Evolutionary conservation across 1,140 invertebrate genomes (phyloP), one percentile per base, ranked within the genome.

Genomic region (Calephelis nemesis): DNA sequence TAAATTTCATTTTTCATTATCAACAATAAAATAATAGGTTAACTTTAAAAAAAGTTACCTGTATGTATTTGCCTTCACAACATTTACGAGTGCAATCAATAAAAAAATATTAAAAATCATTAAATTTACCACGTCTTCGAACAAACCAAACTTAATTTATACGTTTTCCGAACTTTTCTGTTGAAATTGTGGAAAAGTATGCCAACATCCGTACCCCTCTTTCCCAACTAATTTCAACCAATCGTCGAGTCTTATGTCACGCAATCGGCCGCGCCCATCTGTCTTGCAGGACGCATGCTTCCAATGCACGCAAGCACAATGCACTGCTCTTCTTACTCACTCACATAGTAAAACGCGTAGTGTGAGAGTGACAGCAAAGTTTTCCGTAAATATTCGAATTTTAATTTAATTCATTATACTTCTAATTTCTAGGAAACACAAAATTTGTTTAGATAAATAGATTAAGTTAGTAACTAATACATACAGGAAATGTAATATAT

Each of bases 211-310:
- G 77, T 76, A 87, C 76, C 85, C 85, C 82, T 81, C 83, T 84
- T 80, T 73, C 71, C 68, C 66, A 75, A 78, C 68, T 78, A 70
- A 66, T 65, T 62, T 67, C 65, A 62, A 68, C 88, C 88, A 90
- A 90, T 90, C 74, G 74, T 62, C 63, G 49, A 71, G 69, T 67
- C 45, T 52, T 62, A 67, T 72, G 60, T 58, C 71, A 81, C 81
- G 79, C 77, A 82, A 60, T 60, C 72, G 74, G 79, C 83, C 81
- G 76, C 85, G 78, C 87, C 88, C 81, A 82, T 70, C 60, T 69
- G 70, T 70, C 67, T 76, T 87, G 83, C 82, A 88, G 71, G 83
- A 84, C 85, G 88, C 88, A 87, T 85, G 85, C 83, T 82, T 84
- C 67, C 47, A 72, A 62, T 80, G 78, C 78, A 83, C 77, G 77